phyloP scores from a whole-genome alignment of 2,888 invertebrate genomes.

The Syrphus vitripennis region DNA sequence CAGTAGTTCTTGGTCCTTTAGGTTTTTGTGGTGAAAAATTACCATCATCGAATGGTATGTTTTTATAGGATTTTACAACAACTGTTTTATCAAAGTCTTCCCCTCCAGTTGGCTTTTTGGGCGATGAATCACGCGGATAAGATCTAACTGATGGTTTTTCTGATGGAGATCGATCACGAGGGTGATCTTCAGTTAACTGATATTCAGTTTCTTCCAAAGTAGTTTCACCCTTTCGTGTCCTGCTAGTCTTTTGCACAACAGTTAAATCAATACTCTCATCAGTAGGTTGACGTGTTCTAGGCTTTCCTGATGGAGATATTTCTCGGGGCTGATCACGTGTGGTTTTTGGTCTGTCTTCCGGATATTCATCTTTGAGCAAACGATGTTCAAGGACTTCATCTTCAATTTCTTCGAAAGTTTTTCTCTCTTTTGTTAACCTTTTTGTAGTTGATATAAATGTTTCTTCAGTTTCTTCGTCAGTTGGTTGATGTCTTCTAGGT shows the following conservation, averaged over 20 bases:
- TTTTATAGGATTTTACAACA: neutral
- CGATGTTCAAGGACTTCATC: neutral
- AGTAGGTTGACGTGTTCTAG: conserved; percentile 9
- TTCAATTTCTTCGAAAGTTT: neutral
- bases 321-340: neutral
- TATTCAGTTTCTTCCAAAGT: neutral
- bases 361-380: neutral
- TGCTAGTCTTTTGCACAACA: neutral
- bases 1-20: neutral
- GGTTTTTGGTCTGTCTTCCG: neutral
- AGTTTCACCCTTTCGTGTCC: neutral
- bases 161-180: conserved; percentile 13
- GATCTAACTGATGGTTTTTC: neutral
- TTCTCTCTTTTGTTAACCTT: neutral
- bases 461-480: conserved; percentile 37
- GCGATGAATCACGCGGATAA: conserved; percentile 15
- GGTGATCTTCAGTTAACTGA: neutral
- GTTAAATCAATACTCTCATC: conserved; percentile 13
- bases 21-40: conserved; percentile 18
- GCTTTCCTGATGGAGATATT: conserved; percentile 46
- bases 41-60: neutral
- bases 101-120: neutral
- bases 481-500: conserved; percentile 13
- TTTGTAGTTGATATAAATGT: neutral
- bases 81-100: neutral